Conservation (phyloP, 64 coral and sea anemone genomes). For the Montipora foliosa region DNA sequence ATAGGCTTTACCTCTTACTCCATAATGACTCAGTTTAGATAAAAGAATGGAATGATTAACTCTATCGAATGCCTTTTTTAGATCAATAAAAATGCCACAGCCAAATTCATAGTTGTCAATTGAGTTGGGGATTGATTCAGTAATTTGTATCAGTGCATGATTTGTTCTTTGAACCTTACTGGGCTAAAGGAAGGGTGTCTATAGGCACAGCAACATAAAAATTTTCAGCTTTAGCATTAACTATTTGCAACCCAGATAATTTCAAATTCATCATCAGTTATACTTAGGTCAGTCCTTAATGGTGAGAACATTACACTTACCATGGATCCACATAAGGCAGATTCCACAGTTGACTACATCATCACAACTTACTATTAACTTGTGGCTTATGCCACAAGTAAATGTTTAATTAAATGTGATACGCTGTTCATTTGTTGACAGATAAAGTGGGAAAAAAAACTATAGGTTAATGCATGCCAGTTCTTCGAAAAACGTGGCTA, state of each 20-base stretch:
- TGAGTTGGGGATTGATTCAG: no score
- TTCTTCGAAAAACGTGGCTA: no score
- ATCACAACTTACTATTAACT: conserved; percentile 32
- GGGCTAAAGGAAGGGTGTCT: no score
- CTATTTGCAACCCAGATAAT: conserved; percentile 38
- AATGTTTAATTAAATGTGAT: conserved; percentile 35
- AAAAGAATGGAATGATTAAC: no score
- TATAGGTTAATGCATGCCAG: neutral
- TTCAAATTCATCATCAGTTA: conserved; percentile 61
- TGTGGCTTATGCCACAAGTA: conserved; percentile 24
- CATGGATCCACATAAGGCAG: conserved; percentile 28
- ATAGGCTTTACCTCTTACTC: no score
- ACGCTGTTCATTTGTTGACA: conserved; percentile 2
- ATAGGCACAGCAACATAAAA: neutral
- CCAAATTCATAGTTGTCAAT: no score
- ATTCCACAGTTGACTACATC: conserved; percentile 18
- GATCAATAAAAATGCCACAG: no score
- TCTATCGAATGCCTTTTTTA: no score
- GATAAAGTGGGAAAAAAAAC: neutral
- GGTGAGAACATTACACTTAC: conserved; percentile 43
- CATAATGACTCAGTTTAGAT: no score
- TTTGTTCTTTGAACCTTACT: no score
- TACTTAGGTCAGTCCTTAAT: neutral
- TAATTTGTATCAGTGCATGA: no score
- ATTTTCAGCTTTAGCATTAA: conserved; percentile 2